These are phyloP conservation scores for Nebria brevicollis DNA, from an alignment of 2,888 invertebrate species.

Conservation along the genomic window DNA sequence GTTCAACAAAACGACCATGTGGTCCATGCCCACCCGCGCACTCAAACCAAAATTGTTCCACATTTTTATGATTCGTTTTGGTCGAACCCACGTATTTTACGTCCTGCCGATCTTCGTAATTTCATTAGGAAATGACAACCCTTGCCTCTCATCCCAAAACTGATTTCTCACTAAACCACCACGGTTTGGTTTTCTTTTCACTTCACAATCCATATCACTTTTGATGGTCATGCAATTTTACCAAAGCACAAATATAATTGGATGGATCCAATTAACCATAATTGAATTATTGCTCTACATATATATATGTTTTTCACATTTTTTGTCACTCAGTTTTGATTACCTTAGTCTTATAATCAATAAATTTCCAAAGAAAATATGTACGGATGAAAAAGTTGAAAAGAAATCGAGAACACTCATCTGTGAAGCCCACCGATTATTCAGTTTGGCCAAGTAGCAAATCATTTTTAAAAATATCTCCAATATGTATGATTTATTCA, in stretches of 20 bases:
- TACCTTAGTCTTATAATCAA: background rate
- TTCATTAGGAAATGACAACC: conserved; percentile 12
- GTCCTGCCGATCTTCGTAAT: conserved; percentile 24
- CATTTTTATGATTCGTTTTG: conserved; percentile 39
- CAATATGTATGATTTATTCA: too few relatives aligned
- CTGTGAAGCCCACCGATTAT: background rate
- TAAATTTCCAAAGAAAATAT: background rate
- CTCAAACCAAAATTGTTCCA: conserved; percentile 19
- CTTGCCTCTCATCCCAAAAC: background rate
- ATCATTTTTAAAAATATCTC: too few relatives aligned
- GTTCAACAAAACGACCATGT: background rate
- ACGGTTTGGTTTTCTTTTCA: background rate
- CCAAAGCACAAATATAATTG: background rate
- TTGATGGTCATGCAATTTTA: background rate
- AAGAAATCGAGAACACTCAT: background rate
- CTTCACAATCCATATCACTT: background rate
- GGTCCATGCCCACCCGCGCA: background rate
- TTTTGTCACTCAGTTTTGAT: background rate
- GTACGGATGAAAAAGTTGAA: background rate
- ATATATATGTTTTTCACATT: background rate
- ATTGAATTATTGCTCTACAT: background rate
- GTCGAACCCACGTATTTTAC: conserved; percentile 15
- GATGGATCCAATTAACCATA: background rate
- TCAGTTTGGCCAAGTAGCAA: background rate
- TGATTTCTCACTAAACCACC: too few relatives aligned